Evolutionary conservation across 2,888 invertebrate species (phyloP), one percentile per base, ranked within the genome.

Genomic region (Gymnosoma rotundatum): DNA sequence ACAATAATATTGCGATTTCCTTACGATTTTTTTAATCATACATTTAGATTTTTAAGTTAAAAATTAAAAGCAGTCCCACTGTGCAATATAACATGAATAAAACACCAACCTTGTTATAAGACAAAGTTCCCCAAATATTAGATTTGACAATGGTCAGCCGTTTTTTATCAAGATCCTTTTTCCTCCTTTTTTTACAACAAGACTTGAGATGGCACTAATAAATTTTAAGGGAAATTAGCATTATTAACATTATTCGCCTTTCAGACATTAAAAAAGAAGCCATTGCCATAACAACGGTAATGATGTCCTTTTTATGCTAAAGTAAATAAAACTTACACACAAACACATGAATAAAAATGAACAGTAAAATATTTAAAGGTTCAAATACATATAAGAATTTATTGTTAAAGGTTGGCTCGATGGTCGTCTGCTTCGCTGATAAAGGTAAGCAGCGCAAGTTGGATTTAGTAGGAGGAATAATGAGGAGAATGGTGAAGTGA

Each of bases 181-280:
- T 2, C 25, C 56, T 42, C 2, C 25, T 32, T 32, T 60, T 25
- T 76, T 70, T 16, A 45, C 32, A 32, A 38, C 10, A 58, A 18
- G 16, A 38, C 54, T 52, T 14, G 16, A 64, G 56, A 64, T 38
- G 36, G n/a, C 60, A 52, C 18, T 66, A 58, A 79, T 79, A 79
- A 79, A 79, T 72, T 69, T 56, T 70, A 69, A 63, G 63, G 72
- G 21, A 79, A 73, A 75, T 83, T 72, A 70, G 87, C 90, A 89
- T 90, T 90, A 90, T 90, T 90, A 88, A 89, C 88, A 85, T 88
- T 89, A 89, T 89, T 87, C 88, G 87, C 67, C 78, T 73, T 78
- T 16, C 38, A 48, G 54, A 58, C 14, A 45, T 50, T 56, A 18
- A 60, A 52, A 72, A 42, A 63, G 14, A 48, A 76, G 38, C 10